These are phyloP conservation scores for Podargus strigoides DNA, from an alignment of 2,797 vertebrate species.

Conservation along the genomic window DNA sequence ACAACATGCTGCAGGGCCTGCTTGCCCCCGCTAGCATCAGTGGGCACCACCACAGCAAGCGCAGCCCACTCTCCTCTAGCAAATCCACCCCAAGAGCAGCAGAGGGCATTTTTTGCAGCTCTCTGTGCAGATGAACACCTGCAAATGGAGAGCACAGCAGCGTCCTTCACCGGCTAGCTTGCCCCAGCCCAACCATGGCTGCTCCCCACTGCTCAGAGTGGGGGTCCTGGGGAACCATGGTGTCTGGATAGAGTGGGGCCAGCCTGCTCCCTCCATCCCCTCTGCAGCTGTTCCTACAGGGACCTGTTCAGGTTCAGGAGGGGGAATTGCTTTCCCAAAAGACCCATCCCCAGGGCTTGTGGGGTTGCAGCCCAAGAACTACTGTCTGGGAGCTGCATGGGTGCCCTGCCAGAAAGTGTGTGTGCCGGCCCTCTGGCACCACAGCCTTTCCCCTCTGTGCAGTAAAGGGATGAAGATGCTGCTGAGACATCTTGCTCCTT, in stretches of 20 bases:
- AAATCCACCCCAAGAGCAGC: neutral
- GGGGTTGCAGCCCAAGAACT: neutral
- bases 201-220: neutral
- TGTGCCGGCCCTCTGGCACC: fast-evolving
- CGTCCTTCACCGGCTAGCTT: neutral
- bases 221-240: neutral
- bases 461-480: neutral
- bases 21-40: fast-evolving
- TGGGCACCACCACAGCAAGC: fast-evolving
- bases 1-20: fast-evolving
- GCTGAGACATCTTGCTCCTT: neutral
- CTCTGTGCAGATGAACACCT: neutral
- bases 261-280: neutral
- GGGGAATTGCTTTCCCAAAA: neutral
- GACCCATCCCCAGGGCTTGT: neutral
- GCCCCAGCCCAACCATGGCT: neutral
- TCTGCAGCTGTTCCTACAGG: neutral
- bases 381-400: neutral
- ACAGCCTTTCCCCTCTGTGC: neutral
- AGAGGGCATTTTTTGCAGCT: neutral
- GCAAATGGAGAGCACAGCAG: neutral
- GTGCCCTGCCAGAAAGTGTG: fast-evolving
- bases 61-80: neutral
- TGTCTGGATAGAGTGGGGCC: fast-evolving
- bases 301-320: neutral